Evolutionary conservation across 2,113 vertebrate genomes (phyloP), one percentile per base, ranked within the genome.

Genomic region (Sebastes schlegelii): DNA sequence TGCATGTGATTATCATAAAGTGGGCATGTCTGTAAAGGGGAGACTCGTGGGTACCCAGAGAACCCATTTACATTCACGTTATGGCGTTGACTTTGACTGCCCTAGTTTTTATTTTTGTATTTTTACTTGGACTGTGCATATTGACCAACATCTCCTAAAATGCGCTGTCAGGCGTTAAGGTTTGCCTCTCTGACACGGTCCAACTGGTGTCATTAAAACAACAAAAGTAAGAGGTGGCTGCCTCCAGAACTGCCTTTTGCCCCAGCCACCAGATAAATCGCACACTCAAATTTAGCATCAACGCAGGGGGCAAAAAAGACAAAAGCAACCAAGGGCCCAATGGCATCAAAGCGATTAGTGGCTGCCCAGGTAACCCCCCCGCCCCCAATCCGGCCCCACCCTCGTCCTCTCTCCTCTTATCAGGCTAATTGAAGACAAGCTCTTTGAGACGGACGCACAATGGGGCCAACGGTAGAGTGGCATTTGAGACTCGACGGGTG

Each of bases 361-460:
- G 69, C 90, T 88, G 77, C 80, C 84, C 86, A 90, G 91, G 91
- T 92, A 92, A 88, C 84, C 84, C 57, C 67, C 40, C 71, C 69
- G 58, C 2, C 23, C 74, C 72, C 66, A 79, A 76, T 68, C 77
- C 72, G 86, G 78, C 86, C 85, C 87, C 75, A 79, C 91, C 88
- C 83, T 88, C 77, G 52, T 82, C 85, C 81, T 82, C 91, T 86
- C 84, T 80, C 76, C 87, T 92, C 94, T 94, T 92, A 94, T 94
- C 94, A 89, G 92, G 91, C 92, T 94, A 95, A 95, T 95, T 94
- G 93, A 95, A 95, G 93, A 94, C 94, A 95, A 93, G 92, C 92
- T 94, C 91, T 93, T 93, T 93, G 91, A 89, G 91, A 90, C 54
- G 26, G 72, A 86, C 73, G 55, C 88, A 95, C 94, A 95, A 95